Conservation (phyloP, 2,113 vertebrate genomes). For the Caretta caretta region DNA sequence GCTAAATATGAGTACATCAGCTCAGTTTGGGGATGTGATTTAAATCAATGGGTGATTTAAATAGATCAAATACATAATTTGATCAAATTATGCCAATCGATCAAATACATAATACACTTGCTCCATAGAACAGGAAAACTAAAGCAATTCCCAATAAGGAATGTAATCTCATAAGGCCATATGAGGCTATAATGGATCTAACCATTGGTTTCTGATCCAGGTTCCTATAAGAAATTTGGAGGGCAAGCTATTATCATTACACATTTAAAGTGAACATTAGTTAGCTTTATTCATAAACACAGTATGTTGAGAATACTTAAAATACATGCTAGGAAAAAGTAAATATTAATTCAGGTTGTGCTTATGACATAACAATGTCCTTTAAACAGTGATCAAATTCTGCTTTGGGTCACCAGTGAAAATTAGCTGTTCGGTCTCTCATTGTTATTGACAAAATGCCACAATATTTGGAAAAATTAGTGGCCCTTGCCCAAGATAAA, state of each 20-base stretch:
- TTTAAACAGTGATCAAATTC: slow-evolving; percentile 5
- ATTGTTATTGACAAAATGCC: neutral
- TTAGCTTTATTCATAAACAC: neutral
- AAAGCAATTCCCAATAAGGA: neutral
- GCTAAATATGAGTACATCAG: neutral
- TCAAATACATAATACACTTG: neutral
- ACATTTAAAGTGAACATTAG: neutral
- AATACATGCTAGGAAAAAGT: neutral
- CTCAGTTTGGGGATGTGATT: neutral
- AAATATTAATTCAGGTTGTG: neutral
- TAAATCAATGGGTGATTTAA: neutral
- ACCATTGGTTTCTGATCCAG: neutral
- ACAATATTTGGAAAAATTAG: neutral
- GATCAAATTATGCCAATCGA: neutral
- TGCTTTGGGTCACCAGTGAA: slow-evolving; percentile 51
- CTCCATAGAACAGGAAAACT: neutral
- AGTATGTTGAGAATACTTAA: neutral
- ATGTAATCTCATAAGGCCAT: neutral
- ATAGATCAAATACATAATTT: no score
- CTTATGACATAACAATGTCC: neutral
- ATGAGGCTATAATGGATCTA: neutral
- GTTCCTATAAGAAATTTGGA: neutral
- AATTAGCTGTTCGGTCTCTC: slow-evolving; percentile 40
- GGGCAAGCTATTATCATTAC: neutral
- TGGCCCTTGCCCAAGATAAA: neutral